phyloP scores from a whole-genome alignment of 92 coral and sea anemone genomes.

The Umimayanthus chanpuru region DNA sequence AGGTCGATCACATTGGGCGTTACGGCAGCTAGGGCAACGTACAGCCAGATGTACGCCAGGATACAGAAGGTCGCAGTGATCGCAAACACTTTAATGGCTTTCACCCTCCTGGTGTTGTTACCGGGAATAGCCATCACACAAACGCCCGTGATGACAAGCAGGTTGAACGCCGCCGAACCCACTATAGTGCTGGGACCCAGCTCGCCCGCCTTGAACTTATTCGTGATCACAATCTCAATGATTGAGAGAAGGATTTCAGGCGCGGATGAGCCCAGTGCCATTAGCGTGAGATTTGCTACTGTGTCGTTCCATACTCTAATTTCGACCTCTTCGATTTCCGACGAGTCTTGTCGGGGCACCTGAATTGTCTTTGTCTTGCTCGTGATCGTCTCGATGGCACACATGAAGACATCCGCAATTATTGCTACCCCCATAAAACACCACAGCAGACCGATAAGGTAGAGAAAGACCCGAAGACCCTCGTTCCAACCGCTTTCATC shows the following conservation, averaged over 20 bases:
- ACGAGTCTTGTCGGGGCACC: constrained; percentile 83
- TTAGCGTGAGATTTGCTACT: constrained; percentile 92
- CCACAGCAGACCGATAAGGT: constrained; percentile 87
- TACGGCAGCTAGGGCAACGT: constrained; percentile 61
- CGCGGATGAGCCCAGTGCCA: constrained; percentile 99
- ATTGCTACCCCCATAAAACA: constrained; percentile 97
- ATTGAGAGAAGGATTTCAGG: constrained; percentile 96
- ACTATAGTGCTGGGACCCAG: constrained; percentile 99
- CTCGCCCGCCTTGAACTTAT: constrained; percentile 83
- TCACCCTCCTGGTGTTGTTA: constrained; percentile 80
- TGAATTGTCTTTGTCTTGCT: constrained; percentile 92
- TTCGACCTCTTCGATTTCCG: constrained; percentile 80
- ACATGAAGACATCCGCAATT: constrained; percentile 96
- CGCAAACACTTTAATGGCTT: constrained; percentile 89
- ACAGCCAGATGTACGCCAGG: constrained; percentile 88
- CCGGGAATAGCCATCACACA: constrained; percentile 90
- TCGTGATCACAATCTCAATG: constrained; percentile 77
- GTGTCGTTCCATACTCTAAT: constrained; percentile 98
- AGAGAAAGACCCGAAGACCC: constrained; percentile 73
- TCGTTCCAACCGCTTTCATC: constrained; percentile 93
- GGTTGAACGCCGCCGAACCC: constrained; percentile 97
- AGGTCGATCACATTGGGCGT: constrained; percentile 76
- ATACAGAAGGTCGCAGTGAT: constrained; percentile 84
- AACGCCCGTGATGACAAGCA: constrained; percentile 88
- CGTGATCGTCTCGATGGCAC: constrained; percentile 95